Percentiles rank a stretch among this genome's conserved stretches.
Evolutionary conservation across 2,113 vertebrate genomes (phyloP).

Genomic region (Calyptomena viridis): DNA sequence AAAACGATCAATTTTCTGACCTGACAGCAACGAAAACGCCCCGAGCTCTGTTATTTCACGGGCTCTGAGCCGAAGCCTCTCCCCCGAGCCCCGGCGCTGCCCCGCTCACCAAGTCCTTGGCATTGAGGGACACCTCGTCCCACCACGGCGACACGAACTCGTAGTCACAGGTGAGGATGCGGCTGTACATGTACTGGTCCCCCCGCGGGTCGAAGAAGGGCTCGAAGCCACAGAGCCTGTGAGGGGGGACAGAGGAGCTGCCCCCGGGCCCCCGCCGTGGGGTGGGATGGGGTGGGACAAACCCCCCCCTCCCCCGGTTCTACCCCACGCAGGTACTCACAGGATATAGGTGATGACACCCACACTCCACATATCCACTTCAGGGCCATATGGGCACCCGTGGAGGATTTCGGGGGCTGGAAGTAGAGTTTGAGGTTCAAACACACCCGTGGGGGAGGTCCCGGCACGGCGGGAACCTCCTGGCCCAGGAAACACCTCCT

Average conservation of each 20-base stretch:
- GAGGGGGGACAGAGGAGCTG: neutral
- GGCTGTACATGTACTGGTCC: constrained; percentile 88
- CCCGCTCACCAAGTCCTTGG: constrained; percentile 81
- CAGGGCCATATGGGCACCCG: constrained; percentile 83
- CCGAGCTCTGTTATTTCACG: accelerated
- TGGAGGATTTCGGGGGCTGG: constrained; percentile 88
- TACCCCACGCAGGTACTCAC: constrained; percentile 70
- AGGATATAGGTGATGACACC: constrained; percentile 91
- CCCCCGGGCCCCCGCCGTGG: too few species aligned
- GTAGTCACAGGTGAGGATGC: constrained; percentile 85
- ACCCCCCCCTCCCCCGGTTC: neutral
- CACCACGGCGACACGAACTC: constrained; percentile 86
- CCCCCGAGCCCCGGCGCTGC: accelerated
- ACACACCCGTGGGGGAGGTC: accelerated
- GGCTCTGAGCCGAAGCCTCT: neutral
- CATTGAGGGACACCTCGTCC: constrained; percentile 83
- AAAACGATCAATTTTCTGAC: constrained; percentile 84
- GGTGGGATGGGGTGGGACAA: neutral
- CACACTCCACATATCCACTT: constrained; percentile 93
- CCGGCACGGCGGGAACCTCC: accelerated
- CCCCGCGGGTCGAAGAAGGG: constrained; percentile 88
- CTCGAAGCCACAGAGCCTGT: constrained; percentile 88
- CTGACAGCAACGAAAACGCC: neutral
- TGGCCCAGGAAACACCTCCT: accelerated
- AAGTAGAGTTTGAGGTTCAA: neutral